Percentiles rank a stretch among this genome's conserved stretches.
phyloP scores from a whole-genome alignment of 1,140 invertebrate genomes.

The Micrasema longulum region DNA sequence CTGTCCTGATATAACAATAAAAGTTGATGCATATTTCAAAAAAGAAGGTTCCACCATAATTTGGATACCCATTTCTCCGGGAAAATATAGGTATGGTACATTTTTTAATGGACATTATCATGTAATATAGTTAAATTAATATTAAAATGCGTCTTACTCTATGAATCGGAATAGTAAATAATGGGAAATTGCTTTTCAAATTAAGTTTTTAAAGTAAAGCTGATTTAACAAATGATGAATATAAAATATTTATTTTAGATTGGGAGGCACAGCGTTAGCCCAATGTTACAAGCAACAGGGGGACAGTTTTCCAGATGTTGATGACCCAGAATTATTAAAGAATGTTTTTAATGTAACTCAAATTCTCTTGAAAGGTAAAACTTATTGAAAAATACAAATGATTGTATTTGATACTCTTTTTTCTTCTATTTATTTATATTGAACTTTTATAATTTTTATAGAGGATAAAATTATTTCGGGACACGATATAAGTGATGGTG shows the following conservation, averaged over 20 bases:
- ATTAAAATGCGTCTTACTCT: no score
- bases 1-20: constrained; percentile 86
- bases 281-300: constrained; percentile 92
- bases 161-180: no score
- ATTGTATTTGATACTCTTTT: no score
- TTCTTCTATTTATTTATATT: no score
- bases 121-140: no score
- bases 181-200: no score
- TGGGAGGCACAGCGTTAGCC: constrained; percentile 93
- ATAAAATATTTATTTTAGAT: constrained; percentile 60
- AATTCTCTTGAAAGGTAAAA: constrained; percentile 78
- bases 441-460: constrained; percentile 60
- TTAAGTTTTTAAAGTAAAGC: no score
- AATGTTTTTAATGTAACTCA: constrained; percentile 88
- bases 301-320: constrained; percentile 83
- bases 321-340: constrained; percentile 74
- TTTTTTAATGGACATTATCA: neutral
- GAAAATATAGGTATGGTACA: constrained; percentile 62
- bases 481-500: constrained; percentile 97
- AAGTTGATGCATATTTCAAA: constrained; percentile 92
- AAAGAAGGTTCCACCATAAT: constrained; percentile 62
- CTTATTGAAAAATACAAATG: neutral
- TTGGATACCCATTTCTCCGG: constrained; percentile 59
- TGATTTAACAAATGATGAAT: neutral
- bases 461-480: constrained; percentile 84